Base-by-base conservation (phyloP, 1,140 invertebrate species). In the Hyposmocoma kahamanoa region DNA sequence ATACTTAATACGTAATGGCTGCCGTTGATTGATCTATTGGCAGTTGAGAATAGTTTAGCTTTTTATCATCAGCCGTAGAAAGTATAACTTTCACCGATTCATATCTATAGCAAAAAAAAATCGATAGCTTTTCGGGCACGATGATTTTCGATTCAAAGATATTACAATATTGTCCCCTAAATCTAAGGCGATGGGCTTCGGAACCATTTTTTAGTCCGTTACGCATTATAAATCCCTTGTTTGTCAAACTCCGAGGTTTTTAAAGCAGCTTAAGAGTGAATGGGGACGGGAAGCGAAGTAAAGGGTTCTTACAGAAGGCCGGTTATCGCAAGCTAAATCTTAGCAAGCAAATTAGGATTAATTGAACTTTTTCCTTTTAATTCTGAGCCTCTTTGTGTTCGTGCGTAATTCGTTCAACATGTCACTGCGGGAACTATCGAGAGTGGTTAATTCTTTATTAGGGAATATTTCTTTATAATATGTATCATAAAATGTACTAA, bases 291-390 rank as follows among this genome's bases (percentile, higher is more conserved):
- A 72, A 69, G 66, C 53, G 64, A 73, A 73, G 70, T 67, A 76
- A 80, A 80, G 79, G 79, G 75, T 81, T 75, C 71, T 56, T 69
- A 65, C 53, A 72, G 66, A 80, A 77, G 70, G 68, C 62, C 61
- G 59, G 61, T 80, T 84, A 84, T 84, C 81, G 75, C 54, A 47
- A 66, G 67, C 63, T 76, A 83, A 80, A 83, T 84, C 81, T 84
- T 64, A 67, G 70, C 67, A 69, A 67, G 66, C 75, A 81, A 84
- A 84, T 83, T 84, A 78, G 81, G 81, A 84, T 84, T 83, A 84
- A 83, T 83, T 79, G 77, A 83, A 76, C 73, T 81, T 80, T 77
- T 83, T 75, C 70, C 67, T 76, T 74, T 81, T 75, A 71, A 67
- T 65, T 70, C 63, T 55, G 56, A 59, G 61, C 54, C 66, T 62